Conservation (phyloP, 2,888 invertebrate species). For the Hedychridium roseum region DNA sequence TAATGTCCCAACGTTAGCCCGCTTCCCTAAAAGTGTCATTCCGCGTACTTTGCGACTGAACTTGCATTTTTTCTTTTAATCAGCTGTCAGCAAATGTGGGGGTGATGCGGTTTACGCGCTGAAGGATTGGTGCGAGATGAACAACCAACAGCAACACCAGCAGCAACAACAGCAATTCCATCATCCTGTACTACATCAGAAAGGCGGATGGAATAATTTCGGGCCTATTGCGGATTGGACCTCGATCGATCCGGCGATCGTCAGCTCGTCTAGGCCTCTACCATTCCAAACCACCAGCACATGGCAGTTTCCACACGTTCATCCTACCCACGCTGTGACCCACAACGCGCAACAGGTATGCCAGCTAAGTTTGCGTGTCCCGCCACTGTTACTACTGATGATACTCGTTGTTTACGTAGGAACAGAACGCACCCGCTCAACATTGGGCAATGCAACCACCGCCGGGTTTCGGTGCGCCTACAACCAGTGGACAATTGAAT, state of each 20-base stretch:
- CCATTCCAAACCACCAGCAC: slow-evolving; percentile 60
- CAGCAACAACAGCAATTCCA: slow-evolving; percentile 63
- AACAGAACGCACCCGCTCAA: slow-evolving; percentile 55
- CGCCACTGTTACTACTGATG: background rate
- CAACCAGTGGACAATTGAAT: slow-evolving; percentile 53
- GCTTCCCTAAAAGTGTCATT: too few relatives aligned
- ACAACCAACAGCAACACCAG: slow-evolving; percentile 50
- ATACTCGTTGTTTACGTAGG: slow-evolving; percentile 34
- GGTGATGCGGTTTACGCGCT: slow-evolving; percentile 58
- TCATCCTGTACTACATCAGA: slow-evolving; percentile 58
- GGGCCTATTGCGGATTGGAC: slow-evolving; percentile 82
- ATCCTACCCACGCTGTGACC: slow-evolving; percentile 56
- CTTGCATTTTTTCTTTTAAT: background rate
- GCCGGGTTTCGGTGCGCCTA: slow-evolving; percentile 58
- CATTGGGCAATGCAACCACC: slow-evolving; percentile 63
- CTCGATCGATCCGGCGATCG: slow-evolving; percentile 91
- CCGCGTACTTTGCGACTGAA: background rate
- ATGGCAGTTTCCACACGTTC: slow-evolving; percentile 61
- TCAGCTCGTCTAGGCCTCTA: slow-evolving; percentile 74
- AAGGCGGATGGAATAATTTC: slow-evolving; percentile 60
- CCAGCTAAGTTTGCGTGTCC: background rate
- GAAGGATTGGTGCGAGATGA: slow-evolving; percentile 66
- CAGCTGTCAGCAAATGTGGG: slow-evolving; percentile 56
- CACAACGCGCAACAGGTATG: slow-evolving; percentile 60
- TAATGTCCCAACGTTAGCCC: too few relatives aligned